A percentile compares a stretch with the other conserved stretches of the same genome.
Conservation (phyloP, 2,797 vertebrate genomes). For the Phrynocephalus guinanensis region DNA sequence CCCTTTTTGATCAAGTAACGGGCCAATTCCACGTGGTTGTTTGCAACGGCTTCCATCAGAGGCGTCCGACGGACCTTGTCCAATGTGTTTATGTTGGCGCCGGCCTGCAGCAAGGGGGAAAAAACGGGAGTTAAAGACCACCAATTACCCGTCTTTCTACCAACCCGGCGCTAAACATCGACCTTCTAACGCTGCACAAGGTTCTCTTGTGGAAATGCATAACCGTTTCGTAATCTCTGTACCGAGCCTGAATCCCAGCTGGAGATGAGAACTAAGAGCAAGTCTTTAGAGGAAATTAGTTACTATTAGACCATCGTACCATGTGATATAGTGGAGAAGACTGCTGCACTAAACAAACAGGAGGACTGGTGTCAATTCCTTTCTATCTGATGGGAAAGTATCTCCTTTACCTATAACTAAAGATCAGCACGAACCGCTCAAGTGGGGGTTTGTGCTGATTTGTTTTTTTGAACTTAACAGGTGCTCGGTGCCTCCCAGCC, state of each 20-base stretch:
- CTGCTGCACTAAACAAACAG: too few species aligned
- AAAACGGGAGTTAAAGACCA: not conserved
- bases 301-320: too few species aligned
- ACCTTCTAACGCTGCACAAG: not conserved
- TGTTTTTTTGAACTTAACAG: too few species aligned
- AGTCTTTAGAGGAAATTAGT: too few species aligned
- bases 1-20: slow-evolving; percentile 87
- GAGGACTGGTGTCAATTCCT: too few species aligned
- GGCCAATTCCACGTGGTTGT: slow-evolving; percentile 87
- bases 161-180: not conserved
- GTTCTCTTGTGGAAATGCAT: not conserved
- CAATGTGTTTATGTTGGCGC: slow-evolving; percentile 88
- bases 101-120: slow-evolving; percentile 77
- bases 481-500: too few species aligned
- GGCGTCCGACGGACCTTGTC: slow-evolving; percentile 90
- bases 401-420: too few species aligned
- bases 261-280: too few species aligned
- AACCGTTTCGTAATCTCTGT: not conserved
- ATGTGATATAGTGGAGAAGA: too few species aligned
- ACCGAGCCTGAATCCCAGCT: not conserved
- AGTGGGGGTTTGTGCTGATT: too few species aligned
- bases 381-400: too few species aligned
- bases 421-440: too few species aligned
- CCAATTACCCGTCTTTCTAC: not conserved
- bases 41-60: slow-evolving; percentile 89